Evolutionary conservation across 2,113 vertebrate genomes (phyloP).

Genomic region (Anhinga rufa): DNA sequence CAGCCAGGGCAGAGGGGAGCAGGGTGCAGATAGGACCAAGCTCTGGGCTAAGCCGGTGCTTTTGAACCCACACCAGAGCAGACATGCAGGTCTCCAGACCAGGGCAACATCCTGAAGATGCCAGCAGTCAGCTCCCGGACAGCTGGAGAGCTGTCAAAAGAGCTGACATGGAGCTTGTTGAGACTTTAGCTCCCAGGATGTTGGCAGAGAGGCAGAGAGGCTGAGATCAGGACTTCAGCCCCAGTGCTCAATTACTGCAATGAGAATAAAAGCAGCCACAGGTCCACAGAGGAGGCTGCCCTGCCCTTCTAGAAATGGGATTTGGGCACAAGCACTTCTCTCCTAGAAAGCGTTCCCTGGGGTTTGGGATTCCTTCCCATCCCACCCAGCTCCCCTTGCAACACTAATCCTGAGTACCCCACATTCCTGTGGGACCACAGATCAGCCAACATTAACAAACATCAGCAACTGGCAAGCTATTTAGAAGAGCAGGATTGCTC

Average conservation of each 20-base stretch:
- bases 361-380: background rate
- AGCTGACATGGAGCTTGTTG: background rate
- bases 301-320: background rate
- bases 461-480: background rate
- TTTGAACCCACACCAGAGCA: background rate
- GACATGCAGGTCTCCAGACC: background rate
- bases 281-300: background rate
- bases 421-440: background rate
- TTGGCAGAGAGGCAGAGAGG: background rate
- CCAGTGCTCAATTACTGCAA: background rate
- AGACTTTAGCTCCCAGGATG: background rate
- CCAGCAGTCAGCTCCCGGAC: background rate
- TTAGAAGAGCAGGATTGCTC: background rate
- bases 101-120: background rate
- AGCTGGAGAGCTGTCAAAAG: background rate
- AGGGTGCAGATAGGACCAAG: background rate
- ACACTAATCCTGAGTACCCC: background rate
- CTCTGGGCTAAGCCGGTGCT: background rate
- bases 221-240: background rate
- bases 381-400: background rate
- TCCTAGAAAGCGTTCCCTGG: slow-evolving; percentile 9
- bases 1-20: rapidly evolving
- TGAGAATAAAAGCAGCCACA: background rate
- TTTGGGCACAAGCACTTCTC: background rate
- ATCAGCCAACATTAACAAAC: background rate